A percentile compares a stretch with the other conserved stretches of the same genome.
Evolutionary conservation across 2,797 vertebrate genomes (phyloP).

Genomic region (Ceryle rudis): DNA sequence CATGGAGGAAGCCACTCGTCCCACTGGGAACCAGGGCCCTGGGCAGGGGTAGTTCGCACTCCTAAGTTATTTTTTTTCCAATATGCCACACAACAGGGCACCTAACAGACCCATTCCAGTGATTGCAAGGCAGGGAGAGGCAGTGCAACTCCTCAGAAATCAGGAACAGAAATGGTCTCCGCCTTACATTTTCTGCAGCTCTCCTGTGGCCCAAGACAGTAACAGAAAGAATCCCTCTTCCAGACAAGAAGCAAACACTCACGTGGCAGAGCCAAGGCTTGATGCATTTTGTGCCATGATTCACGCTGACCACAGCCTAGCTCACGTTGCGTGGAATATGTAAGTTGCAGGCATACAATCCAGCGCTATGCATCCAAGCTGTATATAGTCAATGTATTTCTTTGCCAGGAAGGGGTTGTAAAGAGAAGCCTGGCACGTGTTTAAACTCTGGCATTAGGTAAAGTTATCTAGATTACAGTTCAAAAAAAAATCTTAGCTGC

Average conservation of each 20-base stretch:
- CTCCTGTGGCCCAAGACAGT: not conserved
- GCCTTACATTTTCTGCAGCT: not conserved
- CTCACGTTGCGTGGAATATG: not conserved
- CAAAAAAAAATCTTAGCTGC: not conserved
- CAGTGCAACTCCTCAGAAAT: not conserved
- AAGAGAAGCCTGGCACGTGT: not conserved
- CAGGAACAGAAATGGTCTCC: not conserved
- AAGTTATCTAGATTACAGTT: not conserved
- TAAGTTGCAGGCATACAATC: not conserved
- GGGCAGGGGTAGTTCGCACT: not conserved
- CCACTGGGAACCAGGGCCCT: too few relatives aligned
- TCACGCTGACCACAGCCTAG: not conserved
- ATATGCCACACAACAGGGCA: too few relatives aligned
- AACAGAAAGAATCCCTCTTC: not conserved
- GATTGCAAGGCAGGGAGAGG: not conserved
- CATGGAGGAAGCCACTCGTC: not conserved
- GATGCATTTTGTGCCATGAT: not conserved
- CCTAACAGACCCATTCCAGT: accelerated
- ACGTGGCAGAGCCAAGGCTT: accelerated
- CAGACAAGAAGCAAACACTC: not conserved
- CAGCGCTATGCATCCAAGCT: not conserved
- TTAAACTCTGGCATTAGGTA: not conserved
- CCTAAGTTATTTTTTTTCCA: accelerated
- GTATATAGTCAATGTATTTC: not conserved
- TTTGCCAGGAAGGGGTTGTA: not conserved